Evolutionary conservation across 2,888 invertebrate species (phyloP).

Genomic region (Hypselothyrea guttata): DNA sequence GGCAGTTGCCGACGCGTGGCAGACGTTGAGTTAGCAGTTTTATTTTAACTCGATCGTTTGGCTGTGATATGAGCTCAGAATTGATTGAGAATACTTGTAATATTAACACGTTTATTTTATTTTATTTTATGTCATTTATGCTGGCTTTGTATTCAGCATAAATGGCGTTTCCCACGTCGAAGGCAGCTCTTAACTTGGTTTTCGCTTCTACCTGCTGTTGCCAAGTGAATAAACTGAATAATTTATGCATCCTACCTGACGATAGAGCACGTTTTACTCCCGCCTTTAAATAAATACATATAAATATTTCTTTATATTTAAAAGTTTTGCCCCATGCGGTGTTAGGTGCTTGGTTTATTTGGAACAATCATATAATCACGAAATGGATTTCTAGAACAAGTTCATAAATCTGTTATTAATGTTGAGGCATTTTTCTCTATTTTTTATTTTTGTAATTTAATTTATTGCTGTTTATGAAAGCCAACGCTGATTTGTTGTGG

Average conservation of each 20-base stretch:
- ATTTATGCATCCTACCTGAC: constrained; percentile 27
- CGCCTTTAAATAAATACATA: no score
- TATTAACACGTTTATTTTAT: constrained; percentile 5
- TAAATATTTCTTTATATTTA: no score
- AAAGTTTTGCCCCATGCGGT: constrained; percentile 18
- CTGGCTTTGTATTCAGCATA: constrained; percentile 46
- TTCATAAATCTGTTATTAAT: constrained; percentile 28
- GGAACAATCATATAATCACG: neutral
- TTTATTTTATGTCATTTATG: constrained; percentile 7
- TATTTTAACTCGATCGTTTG: constrained; percentile 14
- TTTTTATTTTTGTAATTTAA: constrained; percentile 23
- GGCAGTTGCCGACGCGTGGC: constrained; percentile 56
- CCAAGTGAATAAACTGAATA: constrained; percentile 41
- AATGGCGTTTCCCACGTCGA: constrained; percentile 40
- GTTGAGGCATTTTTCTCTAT: constrained; percentile 12
- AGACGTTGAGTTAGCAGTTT: constrained; percentile 33
- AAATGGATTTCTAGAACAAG: constrained; percentile 6
- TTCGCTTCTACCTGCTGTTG: constrained; percentile 22
- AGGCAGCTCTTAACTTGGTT: constrained; percentile 15
- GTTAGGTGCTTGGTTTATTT: constrained; percentile 3
- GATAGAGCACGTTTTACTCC: constrained; percentile 19
- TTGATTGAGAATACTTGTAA: constrained; percentile 17
- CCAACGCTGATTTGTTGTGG: constrained; percentile 23
- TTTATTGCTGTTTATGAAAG: constrained; percentile 48
- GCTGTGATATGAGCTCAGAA: constrained; percentile 1